Conservation (phyloP, 2,888 invertebrate genomes). For the Spodoptera exigua region DNA sequence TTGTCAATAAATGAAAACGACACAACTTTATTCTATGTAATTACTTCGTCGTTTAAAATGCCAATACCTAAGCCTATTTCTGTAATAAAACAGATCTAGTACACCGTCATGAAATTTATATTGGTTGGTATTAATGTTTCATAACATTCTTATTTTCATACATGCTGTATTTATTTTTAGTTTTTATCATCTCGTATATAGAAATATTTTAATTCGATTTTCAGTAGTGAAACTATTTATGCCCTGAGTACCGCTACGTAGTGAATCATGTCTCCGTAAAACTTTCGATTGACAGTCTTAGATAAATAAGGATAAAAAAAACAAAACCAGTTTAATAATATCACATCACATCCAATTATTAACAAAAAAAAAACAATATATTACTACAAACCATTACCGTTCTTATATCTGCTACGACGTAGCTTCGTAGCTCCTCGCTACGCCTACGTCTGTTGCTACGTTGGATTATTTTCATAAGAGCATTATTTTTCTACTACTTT, state of each 20-base stretch:
- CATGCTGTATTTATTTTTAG: no score
- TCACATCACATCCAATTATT: neutral
- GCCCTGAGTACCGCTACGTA: no score
- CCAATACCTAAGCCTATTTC: neutral
- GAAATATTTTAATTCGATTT: no score
- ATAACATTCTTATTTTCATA: no score
- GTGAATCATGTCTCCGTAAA: no score
- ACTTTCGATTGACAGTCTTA: no score
- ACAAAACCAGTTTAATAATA: neutral
- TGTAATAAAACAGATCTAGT: neutral
- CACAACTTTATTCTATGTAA: neutral
- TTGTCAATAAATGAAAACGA: neutral
- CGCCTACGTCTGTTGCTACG: constrained; percentile 45
- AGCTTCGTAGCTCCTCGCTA: constrained; percentile 53
- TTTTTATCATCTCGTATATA: no score
- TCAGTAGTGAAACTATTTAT: no score
- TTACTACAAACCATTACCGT: neutral
- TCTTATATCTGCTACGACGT: constrained; percentile 45
- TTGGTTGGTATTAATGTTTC: no score
- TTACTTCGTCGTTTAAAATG: no score
- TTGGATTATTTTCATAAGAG: constrained; percentile 45
- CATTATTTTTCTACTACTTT: constrained; percentile 47
- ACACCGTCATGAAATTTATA: no score
- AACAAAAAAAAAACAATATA: constrained; percentile 4
- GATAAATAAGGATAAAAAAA: no score